A percentile compares a stretch with the other conserved stretches of the same genome.
phyloP scores from a whole-genome alignment of 2,113 vertebrate genomes.

The Pelecanus crispus region DNA sequence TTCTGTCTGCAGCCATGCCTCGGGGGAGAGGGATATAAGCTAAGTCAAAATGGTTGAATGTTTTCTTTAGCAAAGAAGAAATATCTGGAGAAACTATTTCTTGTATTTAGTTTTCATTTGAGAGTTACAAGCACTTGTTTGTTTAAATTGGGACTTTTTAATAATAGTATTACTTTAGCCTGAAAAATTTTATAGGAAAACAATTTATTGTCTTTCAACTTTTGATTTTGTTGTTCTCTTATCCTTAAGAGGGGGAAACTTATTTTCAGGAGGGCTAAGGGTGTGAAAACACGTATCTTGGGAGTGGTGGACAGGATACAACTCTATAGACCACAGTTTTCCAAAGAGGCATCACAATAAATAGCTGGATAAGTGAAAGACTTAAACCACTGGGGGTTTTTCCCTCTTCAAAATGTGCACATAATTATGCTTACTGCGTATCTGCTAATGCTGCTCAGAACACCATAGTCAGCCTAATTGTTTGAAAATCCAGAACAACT shows the following conservation, averaged over 20 bases:
- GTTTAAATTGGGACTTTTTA: background rate
- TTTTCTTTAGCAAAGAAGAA: background rate
- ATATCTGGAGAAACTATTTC: background rate
- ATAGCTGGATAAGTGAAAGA: background rate
- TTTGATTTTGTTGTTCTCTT: background rate
- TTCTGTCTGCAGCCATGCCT: background rate
- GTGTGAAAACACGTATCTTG: background rate
- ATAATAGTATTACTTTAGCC: background rate
- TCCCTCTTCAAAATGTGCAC: background rate
- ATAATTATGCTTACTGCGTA: background rate
- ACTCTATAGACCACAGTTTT: background rate
- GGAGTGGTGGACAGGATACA: background rate
- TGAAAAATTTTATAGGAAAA: background rate
- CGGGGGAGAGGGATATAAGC: background rate
- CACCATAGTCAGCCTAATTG: background rate
- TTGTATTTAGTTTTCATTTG: background rate
- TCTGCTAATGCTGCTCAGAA: background rate
- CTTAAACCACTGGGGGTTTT: background rate
- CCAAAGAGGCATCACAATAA: background rate
- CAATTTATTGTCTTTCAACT: background rate
- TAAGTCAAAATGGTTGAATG: background rate
- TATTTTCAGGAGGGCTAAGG: background rate
- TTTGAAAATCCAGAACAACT: background rate
- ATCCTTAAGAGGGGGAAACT: background rate
- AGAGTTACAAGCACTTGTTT: background rate